Conservation (phyloP, 2,797 vertebrate genomes). For the Chiroxiphia lanceolata region DNA sequence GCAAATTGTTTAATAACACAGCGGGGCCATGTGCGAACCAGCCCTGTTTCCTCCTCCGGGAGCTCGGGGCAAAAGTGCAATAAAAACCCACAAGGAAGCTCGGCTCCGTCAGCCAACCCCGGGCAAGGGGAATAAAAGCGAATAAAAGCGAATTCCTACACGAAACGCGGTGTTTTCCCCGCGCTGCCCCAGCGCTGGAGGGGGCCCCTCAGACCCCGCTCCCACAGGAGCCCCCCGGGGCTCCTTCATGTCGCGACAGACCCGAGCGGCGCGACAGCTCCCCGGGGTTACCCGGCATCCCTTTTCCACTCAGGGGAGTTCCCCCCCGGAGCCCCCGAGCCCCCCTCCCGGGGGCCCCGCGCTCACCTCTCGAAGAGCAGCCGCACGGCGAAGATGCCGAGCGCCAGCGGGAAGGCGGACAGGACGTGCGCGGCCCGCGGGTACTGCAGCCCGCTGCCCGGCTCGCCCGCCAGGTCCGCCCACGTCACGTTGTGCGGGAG, state of each 20-base stretch:
- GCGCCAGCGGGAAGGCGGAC: constrained; percentile 83
- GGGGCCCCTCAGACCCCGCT: background rate
- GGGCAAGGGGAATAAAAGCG: background rate
- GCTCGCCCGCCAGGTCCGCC: constrained; percentile 83
- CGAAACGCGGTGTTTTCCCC: background rate
- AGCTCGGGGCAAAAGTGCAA: no score
- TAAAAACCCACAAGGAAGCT: no score
- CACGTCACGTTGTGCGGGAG: constrained; percentile 91
- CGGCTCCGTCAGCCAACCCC: background rate
- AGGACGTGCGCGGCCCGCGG: constrained; percentile 76
- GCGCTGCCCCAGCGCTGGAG: background rate
- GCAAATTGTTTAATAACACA: no score
- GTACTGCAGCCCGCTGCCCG: constrained; percentile 44
- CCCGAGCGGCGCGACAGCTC: background rate
- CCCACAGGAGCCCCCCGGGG: no score
- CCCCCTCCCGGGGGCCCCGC: background rate
- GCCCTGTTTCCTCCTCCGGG: no score
- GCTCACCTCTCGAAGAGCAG: constrained; percentile 89
- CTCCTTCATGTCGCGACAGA: background rate
- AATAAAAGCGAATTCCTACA: background rate
- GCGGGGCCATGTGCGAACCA: no score
- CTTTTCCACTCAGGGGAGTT: no score
- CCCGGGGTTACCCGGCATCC: background rate
- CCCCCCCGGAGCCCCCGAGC: no score
- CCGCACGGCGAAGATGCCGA: constrained; percentile 82